phyloP scores from a whole-genome alignment of 2,797 vertebrate genomes.

The Dryobates pubescens region DNA sequence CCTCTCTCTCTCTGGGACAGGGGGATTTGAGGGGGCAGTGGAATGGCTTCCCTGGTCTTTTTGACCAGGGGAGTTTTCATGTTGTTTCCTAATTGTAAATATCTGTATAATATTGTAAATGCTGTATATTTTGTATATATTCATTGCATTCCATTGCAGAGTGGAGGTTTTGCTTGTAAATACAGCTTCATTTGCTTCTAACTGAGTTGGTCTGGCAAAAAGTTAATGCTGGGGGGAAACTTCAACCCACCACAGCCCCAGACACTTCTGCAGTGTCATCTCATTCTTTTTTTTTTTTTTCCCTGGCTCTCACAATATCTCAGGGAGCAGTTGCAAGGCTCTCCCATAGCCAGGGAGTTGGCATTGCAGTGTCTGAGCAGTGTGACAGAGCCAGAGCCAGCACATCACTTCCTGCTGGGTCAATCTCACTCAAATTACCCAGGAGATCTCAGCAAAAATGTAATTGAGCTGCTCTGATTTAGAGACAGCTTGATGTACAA shows the following conservation, averaged over 20 bases:
- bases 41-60: too few relatives aligned
- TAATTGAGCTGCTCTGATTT: slow-evolving; percentile 21
- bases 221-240: too few relatives aligned
- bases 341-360: not conserved
- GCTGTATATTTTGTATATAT: too few relatives aligned
- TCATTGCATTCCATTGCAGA: too few relatives aligned
- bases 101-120: too few relatives aligned
- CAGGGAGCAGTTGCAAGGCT: not conserved
- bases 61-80: too few relatives aligned
- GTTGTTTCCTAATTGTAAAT: too few relatives aligned
- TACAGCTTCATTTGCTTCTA: too few relatives aligned
- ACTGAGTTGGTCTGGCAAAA: too few relatives aligned
- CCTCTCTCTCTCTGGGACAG: too few relatives aligned
- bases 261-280: not conserved
- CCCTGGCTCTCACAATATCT: not conserved
- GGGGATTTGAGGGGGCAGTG: too few relatives aligned
- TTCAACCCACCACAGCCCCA: not conserved
- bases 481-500: not conserved
- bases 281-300: not conserved
- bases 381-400: not conserved
- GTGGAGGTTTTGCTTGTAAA: too few relatives aligned
- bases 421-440: slow-evolving; percentile 34
- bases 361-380: not conserved
- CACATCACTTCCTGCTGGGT: not conserved
- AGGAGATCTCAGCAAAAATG: slow-evolving; percentile 17